phyloP scores from a whole-genome alignment of 2,113 vertebrate species.

The Elachura formosa region DNA sequence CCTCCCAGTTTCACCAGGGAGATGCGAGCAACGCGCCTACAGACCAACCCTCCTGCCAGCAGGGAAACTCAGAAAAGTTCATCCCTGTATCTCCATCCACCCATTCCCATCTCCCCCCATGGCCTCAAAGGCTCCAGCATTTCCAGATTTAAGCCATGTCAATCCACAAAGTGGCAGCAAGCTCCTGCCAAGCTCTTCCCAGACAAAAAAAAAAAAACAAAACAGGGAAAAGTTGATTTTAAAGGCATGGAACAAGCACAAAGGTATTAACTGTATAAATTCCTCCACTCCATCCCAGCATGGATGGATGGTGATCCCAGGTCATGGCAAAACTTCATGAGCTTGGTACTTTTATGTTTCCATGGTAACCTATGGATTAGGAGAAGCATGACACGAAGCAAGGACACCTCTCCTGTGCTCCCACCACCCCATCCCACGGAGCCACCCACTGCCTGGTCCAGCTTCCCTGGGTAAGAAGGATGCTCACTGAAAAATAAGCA shows the following conservation, averaged over 20 bases:
- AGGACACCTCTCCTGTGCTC: neutral
- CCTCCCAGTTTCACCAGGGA: neutral
- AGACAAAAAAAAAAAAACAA: neutral
- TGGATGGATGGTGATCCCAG: neutral
- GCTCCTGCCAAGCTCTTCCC: neutral
- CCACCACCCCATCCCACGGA: neutral
- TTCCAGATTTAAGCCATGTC: neutral
- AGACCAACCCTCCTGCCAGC: neutral
- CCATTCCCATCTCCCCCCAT: neutral
- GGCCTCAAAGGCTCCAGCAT: neutral
- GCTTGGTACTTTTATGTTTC: neutral
- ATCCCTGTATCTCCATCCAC: neutral
- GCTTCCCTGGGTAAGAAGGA: neutral
- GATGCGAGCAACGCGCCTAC: fast-evolving
- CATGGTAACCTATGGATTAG: neutral
- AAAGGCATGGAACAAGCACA: neutral
- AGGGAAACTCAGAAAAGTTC: neutral
- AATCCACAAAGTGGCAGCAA: neutral
- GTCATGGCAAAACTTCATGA: neutral
- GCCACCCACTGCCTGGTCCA: neutral
- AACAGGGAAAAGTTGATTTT: fast-evolving
- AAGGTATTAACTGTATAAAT: neutral
- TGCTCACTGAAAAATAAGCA: neutral
- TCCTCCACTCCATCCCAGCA: neutral
- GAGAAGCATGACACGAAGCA: neutral